These are phyloP conservation scores for Zaprionus davidi DNA, from an alignment of 1,140 invertebrate genomes.

Conservation along the genomic window DNA sequence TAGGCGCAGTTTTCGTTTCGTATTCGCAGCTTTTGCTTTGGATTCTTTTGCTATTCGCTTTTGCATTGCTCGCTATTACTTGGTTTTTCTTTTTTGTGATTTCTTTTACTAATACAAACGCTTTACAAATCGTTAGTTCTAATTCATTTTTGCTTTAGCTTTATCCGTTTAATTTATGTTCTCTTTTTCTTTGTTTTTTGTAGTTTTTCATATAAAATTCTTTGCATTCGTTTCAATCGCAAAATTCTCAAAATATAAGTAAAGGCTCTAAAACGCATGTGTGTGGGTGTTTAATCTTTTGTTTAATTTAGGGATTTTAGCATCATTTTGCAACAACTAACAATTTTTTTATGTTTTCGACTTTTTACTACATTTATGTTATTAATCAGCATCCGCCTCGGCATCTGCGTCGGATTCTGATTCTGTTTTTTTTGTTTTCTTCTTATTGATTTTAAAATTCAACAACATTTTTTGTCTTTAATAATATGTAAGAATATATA, in stretches of 20 bases:
- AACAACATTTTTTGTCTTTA: slow-evolving; percentile 74
- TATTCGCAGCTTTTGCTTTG: slow-evolving; percentile 36
- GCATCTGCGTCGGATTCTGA: slow-evolving; percentile 26
- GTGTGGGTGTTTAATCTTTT: slow-evolving; percentile 48
- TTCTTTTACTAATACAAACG: slow-evolving; percentile 60
- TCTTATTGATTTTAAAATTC: slow-evolving; percentile 78
- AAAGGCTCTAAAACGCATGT: slow-evolving; percentile 80
- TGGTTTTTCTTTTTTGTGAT: slow-evolving; percentile 42
- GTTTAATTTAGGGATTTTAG: slow-evolving; percentile 47
- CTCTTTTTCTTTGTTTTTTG: slow-evolving; percentile 41
- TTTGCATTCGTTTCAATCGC: slow-evolving; percentile 75
- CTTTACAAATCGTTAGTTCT: slow-evolving; percentile 62
- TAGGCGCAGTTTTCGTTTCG: slow-evolving; percentile 59
- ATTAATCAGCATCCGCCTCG: slow-evolving; percentile 23
- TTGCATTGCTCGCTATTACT: slow-evolving; percentile 60
- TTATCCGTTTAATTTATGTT: slow-evolving; percentile 47
- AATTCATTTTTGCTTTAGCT: slow-evolving; percentile 57
- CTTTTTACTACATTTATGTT: slow-evolving; percentile 57
- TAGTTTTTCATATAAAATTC: slow-evolving; percentile 72
- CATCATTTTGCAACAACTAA: slow-evolving; percentile 73
- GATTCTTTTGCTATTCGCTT: slow-evolving; percentile 35
- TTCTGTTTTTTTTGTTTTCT: slow-evolving; percentile 39
- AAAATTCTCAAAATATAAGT: slow-evolving; percentile 82
- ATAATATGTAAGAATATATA: slow-evolving; percentile 78
- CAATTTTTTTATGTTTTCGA: slow-evolving; percentile 65